A percentile compares a stretch with the other conserved stretches of the same genome.
phyloP scores from a whole-genome alignment of 2,888 invertebrate genomes.

The Pimpla rufipes region DNA sequence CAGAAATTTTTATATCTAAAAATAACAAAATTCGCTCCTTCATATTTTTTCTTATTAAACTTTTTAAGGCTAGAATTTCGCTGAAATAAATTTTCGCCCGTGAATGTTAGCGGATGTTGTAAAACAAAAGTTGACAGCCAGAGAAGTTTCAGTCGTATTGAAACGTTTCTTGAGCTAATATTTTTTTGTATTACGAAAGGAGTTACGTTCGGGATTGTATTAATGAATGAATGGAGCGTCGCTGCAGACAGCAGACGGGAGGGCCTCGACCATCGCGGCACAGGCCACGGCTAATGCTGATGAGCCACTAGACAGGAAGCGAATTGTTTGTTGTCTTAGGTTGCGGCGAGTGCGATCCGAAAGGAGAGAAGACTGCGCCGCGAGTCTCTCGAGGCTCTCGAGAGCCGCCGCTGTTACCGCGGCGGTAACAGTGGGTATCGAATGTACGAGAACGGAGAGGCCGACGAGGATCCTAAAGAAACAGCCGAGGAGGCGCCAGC shows the following conservation, averaged over 20 bases:
- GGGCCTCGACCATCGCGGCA: too few species aligned
- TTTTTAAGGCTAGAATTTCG: too few species aligned
- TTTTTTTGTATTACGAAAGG: neutral
- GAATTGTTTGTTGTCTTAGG: conserved; percentile 82
- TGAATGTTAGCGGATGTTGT: too few species aligned
- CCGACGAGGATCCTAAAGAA: conserved; percentile 80
- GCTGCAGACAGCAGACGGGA: neutral
- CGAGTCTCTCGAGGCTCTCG: conserved; percentile 74
- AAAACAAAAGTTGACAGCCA: too few species aligned
- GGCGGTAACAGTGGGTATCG: conserved; percentile 65
- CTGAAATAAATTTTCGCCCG: too few species aligned
- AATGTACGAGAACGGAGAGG: conserved; percentile 64
- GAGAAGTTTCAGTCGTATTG: neutral
- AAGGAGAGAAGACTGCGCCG: conserved; percentile 68
- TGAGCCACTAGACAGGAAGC: conserved; percentile 74
- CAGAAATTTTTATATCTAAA: too few species aligned
- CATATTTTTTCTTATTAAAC: too few species aligned
- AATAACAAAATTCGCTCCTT: too few species aligned
- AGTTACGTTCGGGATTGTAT: conserved; percentile 5
- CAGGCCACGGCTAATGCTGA: conserved; percentile 43
- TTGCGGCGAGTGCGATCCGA: conserved; percentile 75
- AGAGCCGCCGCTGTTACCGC: conserved; percentile 57
- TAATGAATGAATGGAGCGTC: conserved; percentile 24
- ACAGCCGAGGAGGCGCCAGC: conserved; percentile 80
- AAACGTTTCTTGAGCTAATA: neutral